These are phyloP conservation scores for Dryococelus australis DNA, from an alignment of 2,888 invertebrate genomes.

Conservation along the genomic window DNA sequence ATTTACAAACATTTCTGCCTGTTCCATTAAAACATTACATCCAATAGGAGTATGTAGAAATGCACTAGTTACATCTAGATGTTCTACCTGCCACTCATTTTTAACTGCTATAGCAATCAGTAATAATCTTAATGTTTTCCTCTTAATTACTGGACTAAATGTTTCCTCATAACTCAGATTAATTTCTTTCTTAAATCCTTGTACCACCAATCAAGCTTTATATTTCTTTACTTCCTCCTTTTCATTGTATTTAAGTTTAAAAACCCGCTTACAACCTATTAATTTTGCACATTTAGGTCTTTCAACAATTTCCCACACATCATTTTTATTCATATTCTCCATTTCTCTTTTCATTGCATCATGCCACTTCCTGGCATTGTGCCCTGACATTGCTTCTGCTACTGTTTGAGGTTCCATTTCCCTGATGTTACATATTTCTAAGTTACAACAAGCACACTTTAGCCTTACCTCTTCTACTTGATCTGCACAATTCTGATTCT, in stretches of 20 bases:
- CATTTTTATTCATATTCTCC: background rate
- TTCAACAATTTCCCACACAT: conserved; percentile 25
- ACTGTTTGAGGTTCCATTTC: conserved; percentile 30
- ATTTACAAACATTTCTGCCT: background rate
- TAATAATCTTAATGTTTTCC: background rate
- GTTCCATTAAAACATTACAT: background rate
- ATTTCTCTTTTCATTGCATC: background rate
- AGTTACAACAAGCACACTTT: conserved; percentile 22
- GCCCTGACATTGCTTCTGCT: conserved; percentile 23
- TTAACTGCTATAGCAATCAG: conserved; percentile 25
- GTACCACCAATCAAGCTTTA: background rate
- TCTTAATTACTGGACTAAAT: background rate
- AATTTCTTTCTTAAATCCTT: background rate
- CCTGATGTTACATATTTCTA: background rate
- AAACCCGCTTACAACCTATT: conserved; percentile 28
- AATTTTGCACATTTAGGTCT: conserved; percentile 18
- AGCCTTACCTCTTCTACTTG: background rate
- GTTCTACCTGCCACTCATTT: background rate
- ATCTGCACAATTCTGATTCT: conserved; percentile 4
- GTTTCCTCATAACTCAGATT: background rate
- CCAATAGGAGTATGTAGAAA: background rate
- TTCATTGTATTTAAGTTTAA: background rate
- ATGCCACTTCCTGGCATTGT: background rate
- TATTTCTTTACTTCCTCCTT: conserved; percentile 10
- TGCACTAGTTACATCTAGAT: background rate